Evolutionary conservation across 2,797 vertebrate genomes (phyloP), one percentile per base, ranked within the genome.

Genomic region (Hypotaenidia okinawae): DNA sequence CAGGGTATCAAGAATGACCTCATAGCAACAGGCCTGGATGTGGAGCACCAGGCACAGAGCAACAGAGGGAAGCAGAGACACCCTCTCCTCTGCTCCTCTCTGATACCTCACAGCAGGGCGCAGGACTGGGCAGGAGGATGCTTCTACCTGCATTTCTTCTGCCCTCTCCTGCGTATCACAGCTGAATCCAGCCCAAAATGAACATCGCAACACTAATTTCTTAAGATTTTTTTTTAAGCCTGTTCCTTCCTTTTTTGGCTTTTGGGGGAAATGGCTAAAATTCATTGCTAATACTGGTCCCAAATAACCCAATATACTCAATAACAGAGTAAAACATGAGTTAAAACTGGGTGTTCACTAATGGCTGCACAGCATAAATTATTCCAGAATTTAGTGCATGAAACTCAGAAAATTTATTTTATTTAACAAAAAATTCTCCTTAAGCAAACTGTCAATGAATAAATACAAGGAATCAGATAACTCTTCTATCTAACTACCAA

Each of bases 261-360:
- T 95, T 93, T 23, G 4, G 27, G 79, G 59, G 19, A 94, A 94
- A 63, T 27, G 24, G 55, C 45, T 93, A 43, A 88, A 87, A 68
- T 25, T 51, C 27, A 52, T 70, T 75, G 52, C 32, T 84, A 58
- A 32, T 59, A 25, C 24, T 67, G 72, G 51, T 81, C 75, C 30
- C 55, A 75, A 78, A 66, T 59, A 79, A 84, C 35, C 77, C 16
- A 70, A 87, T 45, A 49, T 30, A 37, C n/a, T n/a, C 45, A 76
- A 67, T 41, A 84, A 10, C n/a, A 25, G 59, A 94, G 13, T 27
- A 32, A 87, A 90, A 76, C 12, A 68, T 12, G 16, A 75, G 21
- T 69, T 64, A 58, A 87, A 82, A 33, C 11, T 49, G 25, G 0
- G 62, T 84, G 95, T 84, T 70, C 75, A 64, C 43, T 92, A 69